Evolutionary conservation across 2,113 vertebrate species (phyloP).

Genomic region (Echinops telfairi): DNA sequence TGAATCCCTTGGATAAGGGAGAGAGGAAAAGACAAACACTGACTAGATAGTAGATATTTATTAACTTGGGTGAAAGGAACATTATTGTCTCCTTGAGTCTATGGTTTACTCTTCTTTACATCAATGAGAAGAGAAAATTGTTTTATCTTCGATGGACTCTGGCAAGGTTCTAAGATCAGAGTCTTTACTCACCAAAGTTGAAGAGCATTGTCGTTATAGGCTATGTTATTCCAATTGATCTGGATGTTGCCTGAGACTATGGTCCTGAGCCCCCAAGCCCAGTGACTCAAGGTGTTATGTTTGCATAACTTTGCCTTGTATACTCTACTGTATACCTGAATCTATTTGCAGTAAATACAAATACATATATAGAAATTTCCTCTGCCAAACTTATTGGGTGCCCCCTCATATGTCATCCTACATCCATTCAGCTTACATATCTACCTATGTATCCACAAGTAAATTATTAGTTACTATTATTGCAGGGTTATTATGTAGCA

Average conservation of each 20-base stretch:
- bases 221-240: neutral
- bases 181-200: neutral
- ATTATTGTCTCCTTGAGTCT: neutral
- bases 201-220: neutral
- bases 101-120: neutral
- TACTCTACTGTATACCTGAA: neutral
- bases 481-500: neutral
- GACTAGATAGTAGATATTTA: too few species aligned
- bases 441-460: neutral
- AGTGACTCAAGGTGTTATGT: too few species aligned
- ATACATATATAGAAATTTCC: neutral
- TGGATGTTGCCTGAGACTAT: neutral
- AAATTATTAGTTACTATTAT: neutral
- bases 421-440: neutral
- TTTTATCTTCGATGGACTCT: neutral
- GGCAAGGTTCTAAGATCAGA: neutral
- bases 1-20: neutral
- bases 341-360: neutral
- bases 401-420: neutral
- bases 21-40: too few species aligned
- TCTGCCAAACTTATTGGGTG: neutral
- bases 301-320: too few species aligned
- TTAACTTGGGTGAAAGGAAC: too few species aligned
- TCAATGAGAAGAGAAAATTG: neutral
- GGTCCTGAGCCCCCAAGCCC: neutral